These are phyloP conservation scores for Eublepharis macularius DNA, from an alignment of 2,113 vertebrate genomes.

Conservation along the genomic window DNA sequence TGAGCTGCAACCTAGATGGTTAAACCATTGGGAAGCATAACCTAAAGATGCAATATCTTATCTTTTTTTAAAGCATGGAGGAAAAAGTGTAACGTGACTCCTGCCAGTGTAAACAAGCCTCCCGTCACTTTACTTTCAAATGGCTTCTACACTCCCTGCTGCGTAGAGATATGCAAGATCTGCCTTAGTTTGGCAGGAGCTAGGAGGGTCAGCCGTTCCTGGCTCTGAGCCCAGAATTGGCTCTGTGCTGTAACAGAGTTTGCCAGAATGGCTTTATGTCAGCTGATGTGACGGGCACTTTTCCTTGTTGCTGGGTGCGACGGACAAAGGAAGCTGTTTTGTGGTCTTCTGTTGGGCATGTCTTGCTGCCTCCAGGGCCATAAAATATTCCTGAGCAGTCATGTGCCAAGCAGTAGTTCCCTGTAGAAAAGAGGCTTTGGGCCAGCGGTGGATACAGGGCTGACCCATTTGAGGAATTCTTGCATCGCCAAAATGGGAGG, in stretches of 20 bases:
- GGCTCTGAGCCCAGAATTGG: constrained; percentile 34
- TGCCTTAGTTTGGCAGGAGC: background rate
- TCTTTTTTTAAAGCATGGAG: background rate
- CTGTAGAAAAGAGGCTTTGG: background rate
- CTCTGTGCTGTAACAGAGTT: background rate
- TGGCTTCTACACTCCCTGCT: constrained; percentile 18
- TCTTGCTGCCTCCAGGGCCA: background rate
- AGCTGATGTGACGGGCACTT: background rate
- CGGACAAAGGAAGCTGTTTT: background rate
- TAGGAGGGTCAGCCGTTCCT: constrained; percentile 34
- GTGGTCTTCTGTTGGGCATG: background rate
- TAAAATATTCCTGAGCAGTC: background rate
- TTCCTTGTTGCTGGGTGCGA: background rate
- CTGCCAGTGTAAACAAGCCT: background rate
- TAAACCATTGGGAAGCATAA: too few species aligned
- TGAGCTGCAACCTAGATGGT: too few species aligned
- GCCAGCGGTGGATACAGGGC: background rate
- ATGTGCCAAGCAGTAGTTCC: background rate
- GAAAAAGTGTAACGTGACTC: background rate
- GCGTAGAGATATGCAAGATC: constrained; percentile 50
- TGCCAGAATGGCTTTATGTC: background rate
- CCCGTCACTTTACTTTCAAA: background rate
- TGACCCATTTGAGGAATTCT: background rate
- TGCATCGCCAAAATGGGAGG: background rate
- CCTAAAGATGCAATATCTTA: background rate